phyloP scores from a whole-genome alignment of 2,888 invertebrate genomes.

The Cinara cedri region DNA sequence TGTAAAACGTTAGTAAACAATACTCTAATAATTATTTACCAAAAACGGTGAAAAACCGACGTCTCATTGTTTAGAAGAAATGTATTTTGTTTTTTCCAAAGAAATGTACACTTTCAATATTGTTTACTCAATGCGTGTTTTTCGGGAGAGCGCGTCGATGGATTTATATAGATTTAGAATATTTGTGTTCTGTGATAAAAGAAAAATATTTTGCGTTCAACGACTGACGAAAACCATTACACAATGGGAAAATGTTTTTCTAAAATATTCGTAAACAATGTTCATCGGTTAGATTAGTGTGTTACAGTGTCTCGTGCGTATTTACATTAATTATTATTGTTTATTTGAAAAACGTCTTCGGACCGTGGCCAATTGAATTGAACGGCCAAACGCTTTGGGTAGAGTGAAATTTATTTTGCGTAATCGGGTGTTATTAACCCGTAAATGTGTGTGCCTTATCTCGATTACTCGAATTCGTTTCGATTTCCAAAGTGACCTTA shows the following conservation, averaged over 20 bases:
- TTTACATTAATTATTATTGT: too few species aligned
- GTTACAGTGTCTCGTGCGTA: too few species aligned
- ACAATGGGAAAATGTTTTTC: not conserved
- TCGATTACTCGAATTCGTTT: too few species aligned
- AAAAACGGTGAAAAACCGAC: not conserved
- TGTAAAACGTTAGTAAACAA: too few species aligned
- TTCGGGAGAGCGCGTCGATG: not conserved
- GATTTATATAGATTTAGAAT: not conserved
- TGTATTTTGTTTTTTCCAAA: not conserved
- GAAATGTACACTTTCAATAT: not conserved
- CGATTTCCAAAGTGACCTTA: too few species aligned
- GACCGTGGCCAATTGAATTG: not conserved
- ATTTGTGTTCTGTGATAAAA: constrained; percentile 13
- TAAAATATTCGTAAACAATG: too few species aligned
- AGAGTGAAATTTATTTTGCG: too few species aligned
- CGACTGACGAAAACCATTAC: constrained; percentile 31
- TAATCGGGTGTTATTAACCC: too few species aligned
- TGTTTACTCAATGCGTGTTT: constrained; percentile 1
- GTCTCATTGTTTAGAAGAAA: not conserved
- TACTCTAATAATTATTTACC: too few species aligned
- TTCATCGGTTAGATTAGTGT: too few species aligned
- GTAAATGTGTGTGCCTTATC: too few species aligned
- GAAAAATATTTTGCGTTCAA: constrained; percentile 9
- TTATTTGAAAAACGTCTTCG: not conserved
- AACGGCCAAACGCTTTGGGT: too few species aligned